Evolutionary conservation across 2,797 vertebrate species (phyloP).

Genomic region (Clarias laeviceps): DNA sequence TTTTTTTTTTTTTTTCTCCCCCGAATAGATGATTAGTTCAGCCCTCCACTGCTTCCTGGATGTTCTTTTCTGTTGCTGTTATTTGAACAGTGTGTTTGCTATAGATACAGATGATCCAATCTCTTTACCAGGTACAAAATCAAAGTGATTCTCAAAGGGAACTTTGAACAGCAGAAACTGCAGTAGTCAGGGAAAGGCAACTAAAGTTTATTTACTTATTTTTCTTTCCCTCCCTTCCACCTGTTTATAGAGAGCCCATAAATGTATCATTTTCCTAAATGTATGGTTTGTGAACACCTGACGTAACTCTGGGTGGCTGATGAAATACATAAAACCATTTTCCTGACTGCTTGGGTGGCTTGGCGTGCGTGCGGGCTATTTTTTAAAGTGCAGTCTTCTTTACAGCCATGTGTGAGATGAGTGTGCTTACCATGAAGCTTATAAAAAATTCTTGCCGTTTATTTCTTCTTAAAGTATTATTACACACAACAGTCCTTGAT

Average conservation of each 20-base stretch:
- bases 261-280: constrained; percentile 51
- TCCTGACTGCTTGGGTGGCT: constrained; percentile 48
- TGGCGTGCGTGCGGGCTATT: constrained; percentile 32
- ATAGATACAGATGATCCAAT: constrained; percentile 16
- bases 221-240: constrained; percentile 14
- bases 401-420: constrained; percentile 24
- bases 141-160: neutral
- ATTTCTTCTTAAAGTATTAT: neutral
- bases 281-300: constrained; percentile 31
- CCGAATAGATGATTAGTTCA: neutral
- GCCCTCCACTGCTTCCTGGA: neutral
- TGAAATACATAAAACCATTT: constrained; percentile 59
- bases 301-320: constrained; percentile 36
- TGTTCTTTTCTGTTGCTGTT: constrained; percentile 1
- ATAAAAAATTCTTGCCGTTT: neutral
- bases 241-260: constrained; percentile 33
- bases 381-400: constrained; percentile 17
- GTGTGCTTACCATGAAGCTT: constrained; percentile 4
- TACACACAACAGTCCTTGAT: neutral
- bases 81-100: constrained; percentile 29
- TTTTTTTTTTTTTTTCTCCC: neutral
- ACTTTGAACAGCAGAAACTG: constrained; percentile 28
- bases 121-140: constrained; percentile 10
- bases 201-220: neutral
- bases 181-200: constrained; percentile 3